phyloP scores from a whole-genome alignment of 2,888 invertebrate genomes.

The Andrena bicolor region DNA sequence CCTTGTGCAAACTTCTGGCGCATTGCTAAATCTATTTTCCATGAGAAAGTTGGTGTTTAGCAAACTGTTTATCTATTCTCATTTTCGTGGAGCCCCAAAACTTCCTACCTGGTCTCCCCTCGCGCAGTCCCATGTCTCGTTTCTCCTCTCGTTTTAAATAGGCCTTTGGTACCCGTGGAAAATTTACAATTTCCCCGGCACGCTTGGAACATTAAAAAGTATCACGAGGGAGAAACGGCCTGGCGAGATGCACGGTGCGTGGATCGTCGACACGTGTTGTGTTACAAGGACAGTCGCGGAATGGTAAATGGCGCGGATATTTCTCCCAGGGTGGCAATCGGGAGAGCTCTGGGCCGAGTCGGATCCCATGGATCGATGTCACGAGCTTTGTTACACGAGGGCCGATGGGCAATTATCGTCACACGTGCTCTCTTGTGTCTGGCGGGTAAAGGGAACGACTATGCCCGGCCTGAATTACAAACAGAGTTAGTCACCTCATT shows the following conservation, averaged over 20 bases:
- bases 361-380: conserved; percentile 66
- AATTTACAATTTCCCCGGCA: conserved; percentile 30
- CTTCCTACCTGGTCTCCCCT: neutral
- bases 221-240: neutral
- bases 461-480: conserved; percentile 36
- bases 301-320: conserved; percentile 65
- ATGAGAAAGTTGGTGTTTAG: neutral
- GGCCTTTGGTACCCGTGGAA: neutral
- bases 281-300: conserved; percentile 31
- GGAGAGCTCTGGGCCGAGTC: conserved; percentile 59
- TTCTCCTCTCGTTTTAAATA: neutral
- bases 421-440: conserved; percentile 53
- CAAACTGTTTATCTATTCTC: conserved; percentile 8
- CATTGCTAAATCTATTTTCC: neutral
- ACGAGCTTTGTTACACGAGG: conserved; percentile 57
- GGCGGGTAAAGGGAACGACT: conserved; percentile 16
- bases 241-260: neutral
- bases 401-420: conserved; percentile 54
- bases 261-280: conserved; percentile 29
- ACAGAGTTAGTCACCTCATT: conserved; percentile 1
- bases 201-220: conserved; percentile 34
- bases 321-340: conserved; percentile 69
- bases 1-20: no score
- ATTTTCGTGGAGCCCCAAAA: neutral
- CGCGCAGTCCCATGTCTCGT: neutral